Conservation (phyloP, 2,888 invertebrate genomes). For the Lasioglossum lativentre region DNA sequence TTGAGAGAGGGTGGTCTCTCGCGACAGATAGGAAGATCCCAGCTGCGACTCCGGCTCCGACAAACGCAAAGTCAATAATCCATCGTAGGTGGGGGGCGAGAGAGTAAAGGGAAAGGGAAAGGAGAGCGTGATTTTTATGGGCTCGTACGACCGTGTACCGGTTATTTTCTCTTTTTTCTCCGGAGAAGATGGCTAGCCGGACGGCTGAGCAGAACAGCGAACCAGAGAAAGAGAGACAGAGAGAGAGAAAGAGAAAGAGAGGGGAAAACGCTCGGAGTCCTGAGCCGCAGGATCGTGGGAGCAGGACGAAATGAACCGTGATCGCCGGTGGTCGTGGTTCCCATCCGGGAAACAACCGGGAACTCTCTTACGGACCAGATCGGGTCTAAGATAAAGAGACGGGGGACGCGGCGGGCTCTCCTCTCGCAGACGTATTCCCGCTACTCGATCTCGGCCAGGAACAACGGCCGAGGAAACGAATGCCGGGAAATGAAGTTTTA, state of each 20-base stretch:
- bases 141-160: conserved; percentile 73
- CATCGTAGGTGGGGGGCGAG: conserved; percentile 30
- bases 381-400: conserved; percentile 37
- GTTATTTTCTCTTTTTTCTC: conserved; percentile 72
- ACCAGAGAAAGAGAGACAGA: conserved; percentile 16
- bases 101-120: conserved; percentile 17
- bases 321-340: conserved; percentile 73
- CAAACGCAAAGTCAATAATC: conserved; percentile 70
- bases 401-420: background rate
- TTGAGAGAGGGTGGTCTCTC: background rate
- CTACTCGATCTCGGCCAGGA: conserved; percentile 20
- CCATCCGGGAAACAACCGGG: conserved; percentile 66
- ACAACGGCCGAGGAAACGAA: conserved; percentile 68
- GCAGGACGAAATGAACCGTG: conserved; percentile 75
- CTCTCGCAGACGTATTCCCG: conserved; percentile 14
- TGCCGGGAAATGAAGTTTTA: conserved; percentile 75
- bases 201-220: conserved; percentile 43
- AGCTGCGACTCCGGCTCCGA: conserved; percentile 28
- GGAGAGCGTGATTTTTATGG: conserved; percentile 77
- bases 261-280: conserved; percentile 12
- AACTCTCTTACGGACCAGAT: conserved; percentile 66
- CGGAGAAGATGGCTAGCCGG: conserved; percentile 5
- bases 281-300: conserved; percentile 29
- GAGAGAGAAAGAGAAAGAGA: background rate
- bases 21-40: conserved; percentile 28